Evolutionary conservation across 2,888 invertebrate species (phyloP), one percentile per base, ranked within the genome.

Genomic region (Rhingia rostrata): DNA sequence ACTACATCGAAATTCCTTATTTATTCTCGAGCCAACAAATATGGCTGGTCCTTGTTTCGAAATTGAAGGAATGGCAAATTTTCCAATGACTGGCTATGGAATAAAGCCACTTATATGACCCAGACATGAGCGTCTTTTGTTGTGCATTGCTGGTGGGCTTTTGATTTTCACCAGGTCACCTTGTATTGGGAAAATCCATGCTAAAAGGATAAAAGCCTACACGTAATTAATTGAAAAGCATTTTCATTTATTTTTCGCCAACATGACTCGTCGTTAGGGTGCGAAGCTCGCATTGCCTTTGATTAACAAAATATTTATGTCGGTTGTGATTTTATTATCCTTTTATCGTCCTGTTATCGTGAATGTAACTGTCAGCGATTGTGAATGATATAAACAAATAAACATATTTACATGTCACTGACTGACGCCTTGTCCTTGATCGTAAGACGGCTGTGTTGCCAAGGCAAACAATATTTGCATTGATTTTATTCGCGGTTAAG

Each of bases 191-290:
- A n/a, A 10, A 47, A 33, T 49, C 37, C 37, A 4, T 6, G 30
- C 33, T 14, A 12, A 47, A 67, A 61, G 30, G 22, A 69, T 35
- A 10, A 37, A 3, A 7, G 51, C 30, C 39, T 7, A 35, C 69
- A 75, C 60, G 75, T 75, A 81, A 81, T 75, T 81, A 81, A 75
- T 66, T 39, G 74, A 63, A 74, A 70, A 30, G 35, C 33, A 74
- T 69, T 64, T 70, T 63, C 41, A 56, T 63, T 22, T 58, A 33
- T 14, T 4, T 41, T 14, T 32, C 0, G 30, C 14, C 30, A 9
- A 6, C 2, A 6, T 12, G 12, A 6, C 43, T 12, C 43, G n/a
- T 45, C 6, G n/a, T 12, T 1, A 0, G 10, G 30, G 30, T 10
- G 30, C 30, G 22, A 10, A 22, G 30, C 4, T 7, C 22, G 2